phyloP scores from a whole-genome alignment of 1,140 invertebrate species.

The Drosophila murphyi region DNA sequence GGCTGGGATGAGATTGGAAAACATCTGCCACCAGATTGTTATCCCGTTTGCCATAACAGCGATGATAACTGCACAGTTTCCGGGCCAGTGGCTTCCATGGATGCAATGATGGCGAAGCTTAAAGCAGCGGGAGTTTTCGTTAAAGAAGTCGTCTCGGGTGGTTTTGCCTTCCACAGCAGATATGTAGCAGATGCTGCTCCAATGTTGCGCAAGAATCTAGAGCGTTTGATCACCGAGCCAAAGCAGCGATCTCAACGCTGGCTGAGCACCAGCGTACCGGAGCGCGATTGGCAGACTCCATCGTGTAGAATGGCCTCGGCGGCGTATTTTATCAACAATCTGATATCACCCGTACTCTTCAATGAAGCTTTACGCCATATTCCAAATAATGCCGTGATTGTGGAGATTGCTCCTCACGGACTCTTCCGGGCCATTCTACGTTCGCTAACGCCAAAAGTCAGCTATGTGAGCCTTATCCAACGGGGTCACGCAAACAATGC shows the following conservation, averaged over 20 bases:
- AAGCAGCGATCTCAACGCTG: constrained; percentile 91
- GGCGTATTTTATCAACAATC: constrained; percentile 98
- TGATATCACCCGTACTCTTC: constrained; percentile 93
- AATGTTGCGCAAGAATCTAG: constrained; percentile 90
- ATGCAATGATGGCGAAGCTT: constrained; percentile 85
- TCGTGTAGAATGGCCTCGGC: constrained; percentile 93
- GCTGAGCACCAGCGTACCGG: constrained; percentile 95
- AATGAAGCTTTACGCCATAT: constrained; percentile 92
- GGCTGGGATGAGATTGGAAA: constrained; percentile 93
- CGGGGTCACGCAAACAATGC: constrained; percentile 88
- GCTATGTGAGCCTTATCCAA: constrained; percentile 92
- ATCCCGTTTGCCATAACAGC: constrained; percentile 97
- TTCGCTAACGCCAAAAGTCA: constrained; percentile 87
- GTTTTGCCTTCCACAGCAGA: constrained; percentile 97
- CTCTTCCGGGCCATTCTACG: constrained; percentile 94
- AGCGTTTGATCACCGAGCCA: constrained; percentile 91
- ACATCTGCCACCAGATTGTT: constrained; percentile 90
- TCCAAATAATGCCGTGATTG: constrained; percentile 93
- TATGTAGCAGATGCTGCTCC: constrained; percentile 94
- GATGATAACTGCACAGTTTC: constrained; percentile 96
- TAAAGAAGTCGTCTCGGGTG: constrained; percentile 93
- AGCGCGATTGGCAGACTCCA: constrained; percentile 90
- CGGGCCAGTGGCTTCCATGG: constrained; percentile 92
- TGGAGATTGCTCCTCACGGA: constrained; percentile 97
- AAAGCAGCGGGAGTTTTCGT: constrained; percentile 93